Conservation (phyloP, 23 tunicate genomes). For the Pegea sp. region DNA sequence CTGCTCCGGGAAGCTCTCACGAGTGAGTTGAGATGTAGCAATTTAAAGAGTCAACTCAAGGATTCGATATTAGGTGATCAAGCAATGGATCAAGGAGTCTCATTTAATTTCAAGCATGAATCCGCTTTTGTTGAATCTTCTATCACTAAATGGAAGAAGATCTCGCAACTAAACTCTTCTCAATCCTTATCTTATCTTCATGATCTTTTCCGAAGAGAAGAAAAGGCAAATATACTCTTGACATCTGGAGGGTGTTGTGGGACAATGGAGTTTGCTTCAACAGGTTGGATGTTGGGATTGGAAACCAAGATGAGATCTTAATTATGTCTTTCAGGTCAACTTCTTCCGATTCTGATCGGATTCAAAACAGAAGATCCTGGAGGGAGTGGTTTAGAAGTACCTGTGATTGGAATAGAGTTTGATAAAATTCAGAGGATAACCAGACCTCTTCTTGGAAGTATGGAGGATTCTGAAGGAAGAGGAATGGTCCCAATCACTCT, state of each 20-base stretch:
- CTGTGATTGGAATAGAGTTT: conserved; percentile 57
- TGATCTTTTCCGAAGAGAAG: conserved; percentile 37
- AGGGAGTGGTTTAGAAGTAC: conserved; percentile 35
- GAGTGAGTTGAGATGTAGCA: too few relatives aligned
- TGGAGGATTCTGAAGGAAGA: conserved; percentile 56
- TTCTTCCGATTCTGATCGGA: conserved; percentile 82
- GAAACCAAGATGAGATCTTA: background rate
- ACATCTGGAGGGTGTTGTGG: conserved; percentile 60
- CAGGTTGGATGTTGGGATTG: too few relatives aligned
- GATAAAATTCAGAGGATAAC: conserved; percentile 8
- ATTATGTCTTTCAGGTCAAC: conserved; percentile 27
- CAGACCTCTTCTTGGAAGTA: conserved; percentile 70
- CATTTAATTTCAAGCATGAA: conserved; percentile 70
- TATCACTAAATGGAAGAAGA: conserved; percentile 21
- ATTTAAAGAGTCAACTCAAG: too few relatives aligned
- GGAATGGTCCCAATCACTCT: conserved; percentile 61
- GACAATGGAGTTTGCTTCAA: conserved; percentile 63
- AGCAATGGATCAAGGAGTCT: conserved; percentile 46
- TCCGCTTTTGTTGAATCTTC: conserved; percentile 21
- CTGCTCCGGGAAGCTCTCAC: conserved; percentile 37
- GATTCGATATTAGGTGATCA: conserved; percentile 67
- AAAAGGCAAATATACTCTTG: conserved; percentile 26
- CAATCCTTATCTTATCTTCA: conserved; percentile 25
- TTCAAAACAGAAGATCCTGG: conserved; percentile 42
- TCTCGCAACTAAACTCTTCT: conserved; percentile 11